Base-by-base conservation (phyloP, 2,113 vertebrate genomes). In the Columba livia region DNA sequence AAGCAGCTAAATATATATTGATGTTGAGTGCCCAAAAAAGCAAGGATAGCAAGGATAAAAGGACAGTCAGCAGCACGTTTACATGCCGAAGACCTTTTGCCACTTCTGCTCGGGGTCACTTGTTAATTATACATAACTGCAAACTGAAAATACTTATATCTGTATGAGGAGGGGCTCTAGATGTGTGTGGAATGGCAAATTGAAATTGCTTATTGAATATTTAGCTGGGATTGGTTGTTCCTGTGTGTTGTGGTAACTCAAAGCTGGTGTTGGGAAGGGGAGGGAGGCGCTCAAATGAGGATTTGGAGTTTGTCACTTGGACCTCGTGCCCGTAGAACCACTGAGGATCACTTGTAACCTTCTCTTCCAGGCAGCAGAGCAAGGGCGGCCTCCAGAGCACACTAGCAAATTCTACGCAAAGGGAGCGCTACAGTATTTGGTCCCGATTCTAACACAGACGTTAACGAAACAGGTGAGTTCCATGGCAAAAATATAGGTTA, bases 331-430 rank as follows among this genome's bases (percentile, higher is more conserved):
- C 44, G 0, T 24, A 2, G 4, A 20, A 20, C 50, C 61, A 4
- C 75, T 75, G 67, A 62, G 56, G 81, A 51, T 32, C 23, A n/a
- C 84, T 56, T 60, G 17, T 47, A 77, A 51, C 54, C 19, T 19
- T 73, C 64, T 36, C 81, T 25, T 64, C 3, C 74, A 99, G 99
- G 99, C 99, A 87, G 99, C 99, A 85, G 99, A 99, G 89, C 99
- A 99, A 97, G 99, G 99, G 7, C 98, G 99, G 36, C 99, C 99
- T 51, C 99, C 99, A 4, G 99, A 99, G 98, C 99, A 99, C 97
- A 99, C 99, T 56, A 99, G 99, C 97, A 99, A 99, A 61, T 99
- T 99, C 95, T 99, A 99, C 31, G 99, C 99, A 36, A 99, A 99
- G 97, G 99, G 99, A 91, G 99, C 99, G 0, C 97, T 99, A 32